phyloP scores from a whole-genome alignment of 2,113 vertebrate species.

The Parus major region DNA sequence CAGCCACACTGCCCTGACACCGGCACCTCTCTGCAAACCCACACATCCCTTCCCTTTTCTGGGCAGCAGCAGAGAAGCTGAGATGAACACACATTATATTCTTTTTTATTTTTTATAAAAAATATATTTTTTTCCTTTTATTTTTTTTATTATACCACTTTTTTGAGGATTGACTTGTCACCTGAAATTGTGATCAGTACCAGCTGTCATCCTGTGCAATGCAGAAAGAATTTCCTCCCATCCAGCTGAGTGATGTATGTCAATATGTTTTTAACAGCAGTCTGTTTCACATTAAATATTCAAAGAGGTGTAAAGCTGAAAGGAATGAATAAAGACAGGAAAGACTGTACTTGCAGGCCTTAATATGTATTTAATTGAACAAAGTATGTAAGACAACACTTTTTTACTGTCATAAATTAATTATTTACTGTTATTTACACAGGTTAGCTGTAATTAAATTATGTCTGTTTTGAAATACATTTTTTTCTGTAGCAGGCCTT shows the following conservation, averaged over 20 bases:
- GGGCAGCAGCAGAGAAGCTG: background rate
- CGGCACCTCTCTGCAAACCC: background rate
- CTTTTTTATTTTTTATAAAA: background rate
- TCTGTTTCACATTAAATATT: constrained; percentile 42
- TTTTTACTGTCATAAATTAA: background rate
- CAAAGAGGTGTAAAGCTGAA: constrained; percentile 25
- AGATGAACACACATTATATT: background rate
- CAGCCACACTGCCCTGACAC: background rate
- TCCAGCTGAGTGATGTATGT: background rate
- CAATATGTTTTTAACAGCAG: constrained; percentile 32
- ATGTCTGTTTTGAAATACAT: background rate
- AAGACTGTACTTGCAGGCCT: background rate
- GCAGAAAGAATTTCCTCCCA: background rate
- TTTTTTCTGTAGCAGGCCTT: background rate
- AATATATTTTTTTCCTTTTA: too few species aligned
- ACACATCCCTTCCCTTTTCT: fast-evolving
- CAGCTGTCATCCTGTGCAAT: background rate
- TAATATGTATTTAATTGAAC: background rate
- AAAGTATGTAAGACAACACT: background rate
- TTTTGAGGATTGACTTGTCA: background rate
- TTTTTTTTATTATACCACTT: background rate
- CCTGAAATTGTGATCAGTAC: background rate
- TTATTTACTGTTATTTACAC: constrained; percentile 46
- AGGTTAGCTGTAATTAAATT: constrained; percentile 15
- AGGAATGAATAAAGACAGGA: background rate